Base-by-base conservation (phyloP, 64 coral and sea anemone species). In the Astreopora myriophthalma region DNA sequence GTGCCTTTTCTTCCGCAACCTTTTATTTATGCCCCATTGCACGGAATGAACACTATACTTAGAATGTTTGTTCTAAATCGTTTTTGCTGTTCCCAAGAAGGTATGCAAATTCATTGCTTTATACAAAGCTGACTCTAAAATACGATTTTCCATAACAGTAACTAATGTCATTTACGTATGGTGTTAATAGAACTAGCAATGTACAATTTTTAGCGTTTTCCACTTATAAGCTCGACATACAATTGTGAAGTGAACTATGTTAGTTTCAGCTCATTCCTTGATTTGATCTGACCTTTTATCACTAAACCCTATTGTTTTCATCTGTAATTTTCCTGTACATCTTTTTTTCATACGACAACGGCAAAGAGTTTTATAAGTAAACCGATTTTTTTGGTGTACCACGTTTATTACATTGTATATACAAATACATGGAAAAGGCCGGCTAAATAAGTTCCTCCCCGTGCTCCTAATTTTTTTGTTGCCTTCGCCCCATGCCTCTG, bases 121-220 rank as follows among this genome's bases (percentile, higher is more conserved):
- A 75, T 75, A 75, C 19, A 42, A 75, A 75, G 32, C 73, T 75
- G 73, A 75, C 35, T 46, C 73, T 75, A 75, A 75, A 75, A 46
- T 75, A 75, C 20, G 73, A 75, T 75, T 75, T n/a, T 75, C 22
- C 73, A 20, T 46, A 75, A 75, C 17, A 75, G 35, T 46, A 75
- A 75, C 73, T 36, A 75, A 75, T 75, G 69, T 73, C 49, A 55
- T 55, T n/a, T n/a, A 55, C 49, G 49, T 55, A 55, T 14, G 49
- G 49, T 17, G 49, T 55, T 55, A 55, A 55, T 55, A 55, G 17
- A 55, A 16, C 9, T 55, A 55, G 49, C 49, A 55, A 55, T 55
- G 16, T 19, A 8, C 49, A 55, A 55, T 55, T 55, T 55, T 55
- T 55, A 55, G 49, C 17, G 49, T 55, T 68, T 68, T 68, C 64